A percentile compares a stretch with the other conserved stretches of the same genome.
Evolutionary conservation across 2,797 vertebrate species (phyloP).

Genomic region (Chelidonichthys spinosus): DNA sequence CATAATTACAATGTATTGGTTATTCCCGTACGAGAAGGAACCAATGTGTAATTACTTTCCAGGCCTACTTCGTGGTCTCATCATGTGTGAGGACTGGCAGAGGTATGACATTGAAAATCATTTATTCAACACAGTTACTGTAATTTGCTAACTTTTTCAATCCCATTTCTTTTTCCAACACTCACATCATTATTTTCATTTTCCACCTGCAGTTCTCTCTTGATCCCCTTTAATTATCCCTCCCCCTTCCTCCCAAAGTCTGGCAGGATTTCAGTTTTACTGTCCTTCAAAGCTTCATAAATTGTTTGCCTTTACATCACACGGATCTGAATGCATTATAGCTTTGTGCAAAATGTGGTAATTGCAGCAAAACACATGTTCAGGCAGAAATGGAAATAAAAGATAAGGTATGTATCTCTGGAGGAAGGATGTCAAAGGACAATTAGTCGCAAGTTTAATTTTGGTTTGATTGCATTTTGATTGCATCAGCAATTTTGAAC

Average conservation of each 20-base stretch:
- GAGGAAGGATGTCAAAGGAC: not conserved
- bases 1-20: slow-evolving; percentile 74
- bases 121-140: slow-evolving; percentile 52
- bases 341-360: slow-evolving; percentile 14
- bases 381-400: not conserved
- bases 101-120: slow-evolving; percentile 67
- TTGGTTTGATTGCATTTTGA: slow-evolving; percentile 10
- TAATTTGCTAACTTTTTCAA: slow-evolving; percentile 49
- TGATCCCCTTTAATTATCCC: slow-evolving; percentile 30
- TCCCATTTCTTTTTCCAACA: slow-evolving; percentile 25
- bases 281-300: slow-evolving; percentile 14
- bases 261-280: slow-evolving; percentile 13
- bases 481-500: not conserved
- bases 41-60: slow-evolving; percentile 74
- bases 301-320: slow-evolving; percentile 8
- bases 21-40: slow-evolving; percentile 63
- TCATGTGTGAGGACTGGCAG: slow-evolving; percentile 47
- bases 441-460: not conserved
- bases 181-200: slow-evolving; percentile 37
- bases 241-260: slow-evolving; percentile 21
- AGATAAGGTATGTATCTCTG: not conserved
- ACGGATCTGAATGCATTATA: slow-evolving; percentile 19
- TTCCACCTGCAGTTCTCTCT: slow-evolving; percentile 7
- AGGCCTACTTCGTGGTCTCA: slow-evolving; percentile 58
- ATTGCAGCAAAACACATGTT: not conserved